Conservation (phyloP, 2,797 vertebrate genomes). For the Masticophis lateralis region DNA sequence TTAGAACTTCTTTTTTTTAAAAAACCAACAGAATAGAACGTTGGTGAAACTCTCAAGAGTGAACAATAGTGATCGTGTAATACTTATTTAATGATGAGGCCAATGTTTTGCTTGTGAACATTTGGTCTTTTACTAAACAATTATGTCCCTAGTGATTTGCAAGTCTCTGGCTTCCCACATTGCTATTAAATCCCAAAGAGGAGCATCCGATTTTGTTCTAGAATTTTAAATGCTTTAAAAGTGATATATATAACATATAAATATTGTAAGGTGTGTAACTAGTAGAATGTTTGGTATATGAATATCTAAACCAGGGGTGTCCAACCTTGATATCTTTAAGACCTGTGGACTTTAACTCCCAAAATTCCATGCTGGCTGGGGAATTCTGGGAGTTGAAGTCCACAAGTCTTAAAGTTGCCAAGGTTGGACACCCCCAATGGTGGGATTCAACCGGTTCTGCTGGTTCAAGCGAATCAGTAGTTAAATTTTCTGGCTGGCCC, state of each 20-base stretch:
- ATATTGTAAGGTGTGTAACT: not conserved
- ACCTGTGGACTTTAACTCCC: not conserved
- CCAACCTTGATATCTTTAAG: not conserved
- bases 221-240: not conserved
- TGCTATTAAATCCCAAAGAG: not conserved
- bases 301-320: not conserved
- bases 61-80: not conserved
- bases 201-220: not conserved
- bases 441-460: no score
- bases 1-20: not conserved
- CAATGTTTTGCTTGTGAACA: not conserved
- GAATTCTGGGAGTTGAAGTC: not conserved
- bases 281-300: not conserved
- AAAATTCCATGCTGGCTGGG: no score
- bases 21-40: not conserved
- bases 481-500: no score
- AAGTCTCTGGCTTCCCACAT: not conserved
- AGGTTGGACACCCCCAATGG: no score
- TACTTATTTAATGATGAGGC: not conserved
- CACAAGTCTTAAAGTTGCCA: not conserved
- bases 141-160: not conserved
- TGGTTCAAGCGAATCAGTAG: accelerated
- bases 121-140: not conserved
- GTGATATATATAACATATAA: not conserved
- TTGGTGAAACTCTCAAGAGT: not conserved